Base-by-base conservation (phyloP, 2,797 vertebrate genomes). In the Scyliorhinus canicula region DNA sequence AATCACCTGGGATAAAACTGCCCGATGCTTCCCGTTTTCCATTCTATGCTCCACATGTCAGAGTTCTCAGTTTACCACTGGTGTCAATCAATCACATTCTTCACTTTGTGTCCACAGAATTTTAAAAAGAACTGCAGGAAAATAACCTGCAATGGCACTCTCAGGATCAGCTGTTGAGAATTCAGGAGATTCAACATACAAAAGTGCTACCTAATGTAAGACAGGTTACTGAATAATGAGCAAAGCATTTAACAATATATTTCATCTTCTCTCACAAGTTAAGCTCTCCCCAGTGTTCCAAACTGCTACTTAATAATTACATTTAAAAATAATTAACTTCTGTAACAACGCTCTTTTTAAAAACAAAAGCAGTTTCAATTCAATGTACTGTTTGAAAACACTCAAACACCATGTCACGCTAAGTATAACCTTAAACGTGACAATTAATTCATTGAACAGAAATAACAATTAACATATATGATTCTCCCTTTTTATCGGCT, bases 51-150 rank as follows among this genome's bases (percentile, higher is more conserved):
- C 88, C 88, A 91, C n/a, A 65, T 60, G 60, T 91, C 60, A 91
- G 57, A 11, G n/a, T 65, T 65, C 60, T 91, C 88, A 65, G 44
- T 60, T 21, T 44, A 28, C 88, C 63, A 19, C 31, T 91, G 57
- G 8, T 91, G 60, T 91, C n/a, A 65, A 91, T 26, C 88, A 91
- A n/a, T 91, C 57, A 40, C 88, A 63, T 91, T 19, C 3, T 44
- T 91, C n/a, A 65, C 40, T 91, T 63, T 91, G 63, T 19, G 40
- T 65, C n/a, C n/a, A 91, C n/a, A 91, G 60, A 44, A 91, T 91
- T 91, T 91, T 65, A 91, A 91, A 65, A 91, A 26, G 88, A 91
- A 21, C 86, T 91, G 86, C n/a, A 63, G 57, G 40, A 40, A 60
- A 91, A 63, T 91, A 44, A 26, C 57, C n/a, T 63, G n/a, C 88